phyloP scores from a whole-genome alignment of 1,140 invertebrate genomes.

The Drosophila elegans region DNA sequence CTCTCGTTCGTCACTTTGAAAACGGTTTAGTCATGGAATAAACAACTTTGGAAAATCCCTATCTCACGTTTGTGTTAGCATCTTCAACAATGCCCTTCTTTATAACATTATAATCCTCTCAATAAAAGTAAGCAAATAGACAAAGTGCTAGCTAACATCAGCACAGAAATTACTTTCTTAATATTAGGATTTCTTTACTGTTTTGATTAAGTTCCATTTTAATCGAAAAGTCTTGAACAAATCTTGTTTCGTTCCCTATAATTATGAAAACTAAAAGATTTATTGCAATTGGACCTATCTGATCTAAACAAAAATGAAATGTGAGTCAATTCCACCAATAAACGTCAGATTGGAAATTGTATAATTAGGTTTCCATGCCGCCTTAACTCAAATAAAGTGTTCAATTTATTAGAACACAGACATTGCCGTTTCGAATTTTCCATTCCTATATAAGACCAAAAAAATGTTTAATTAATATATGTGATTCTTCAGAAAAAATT shows the following conservation, averaged over 20 bases:
- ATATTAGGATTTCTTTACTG: no score
- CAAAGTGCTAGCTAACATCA: background rate
- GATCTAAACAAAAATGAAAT: background rate
- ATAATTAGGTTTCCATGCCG: background rate
- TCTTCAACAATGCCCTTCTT: background rate
- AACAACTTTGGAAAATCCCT: background rate
- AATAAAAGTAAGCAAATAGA: background rate
- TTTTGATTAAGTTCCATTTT: no score
- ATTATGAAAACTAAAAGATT: no score
- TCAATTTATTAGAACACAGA: constrained; percentile 8
- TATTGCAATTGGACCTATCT: background rate
- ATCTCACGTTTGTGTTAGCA: constrained; percentile 6
- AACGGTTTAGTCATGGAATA: constrained; percentile 1
- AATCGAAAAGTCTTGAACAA: no score
- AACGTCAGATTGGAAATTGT: background rate
- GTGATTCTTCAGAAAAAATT: constrained; percentile 1
- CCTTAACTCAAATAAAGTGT: constrained; percentile 2
- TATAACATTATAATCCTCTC: background rate
- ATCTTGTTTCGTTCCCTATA: no score
- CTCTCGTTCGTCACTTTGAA: constrained; percentile 1
- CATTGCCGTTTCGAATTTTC: constrained; percentile 15
- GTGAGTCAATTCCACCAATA: constrained; percentile 3
- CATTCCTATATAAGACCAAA: background rate
- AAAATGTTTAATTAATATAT: constrained; percentile 1
- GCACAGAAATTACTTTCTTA: background rate